Conservation (phyloP, 2,113 vertebrate species). For the Rhabdornis inornatus region DNA sequence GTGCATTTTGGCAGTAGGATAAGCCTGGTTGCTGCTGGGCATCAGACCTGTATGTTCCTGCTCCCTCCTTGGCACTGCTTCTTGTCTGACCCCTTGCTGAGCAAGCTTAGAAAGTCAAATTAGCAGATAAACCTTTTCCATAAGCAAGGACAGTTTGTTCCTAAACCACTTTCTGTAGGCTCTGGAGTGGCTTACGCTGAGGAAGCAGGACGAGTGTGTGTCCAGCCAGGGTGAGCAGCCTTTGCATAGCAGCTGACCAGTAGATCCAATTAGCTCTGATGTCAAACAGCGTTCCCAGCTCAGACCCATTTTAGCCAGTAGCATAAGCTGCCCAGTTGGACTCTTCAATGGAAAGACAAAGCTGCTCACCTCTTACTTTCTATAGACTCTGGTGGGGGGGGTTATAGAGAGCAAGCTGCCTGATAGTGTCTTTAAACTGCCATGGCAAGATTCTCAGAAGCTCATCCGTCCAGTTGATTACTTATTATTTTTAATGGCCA, state of each 20-base stretch:
- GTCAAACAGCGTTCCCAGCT: background rate
- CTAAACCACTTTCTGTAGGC: background rate
- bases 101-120: background rate
- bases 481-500: background rate
- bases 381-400: fast-evolving
- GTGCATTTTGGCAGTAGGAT: background rate
- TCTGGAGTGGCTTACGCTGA: background rate
- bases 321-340: background rate
- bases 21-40: background rate
- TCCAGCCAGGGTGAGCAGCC: background rate
- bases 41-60: background rate
- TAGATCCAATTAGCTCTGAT: background rate
- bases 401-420: background rate
- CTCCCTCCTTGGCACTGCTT: background rate
- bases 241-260: background rate
- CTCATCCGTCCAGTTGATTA: fast-evolving
- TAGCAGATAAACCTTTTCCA: background rate
- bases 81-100: background rate
- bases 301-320: background rate
- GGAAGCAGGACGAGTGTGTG: background rate
- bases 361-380: background rate
- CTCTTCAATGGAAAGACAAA: background rate
- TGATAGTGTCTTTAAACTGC: background rate
- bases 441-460: background rate
- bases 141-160: background rate